Evolutionary conservation across 1,140 invertebrate genomes (phyloP), one percentile per base, ranked within the genome.

Genomic region (Bombus pyrosoma): DNA sequence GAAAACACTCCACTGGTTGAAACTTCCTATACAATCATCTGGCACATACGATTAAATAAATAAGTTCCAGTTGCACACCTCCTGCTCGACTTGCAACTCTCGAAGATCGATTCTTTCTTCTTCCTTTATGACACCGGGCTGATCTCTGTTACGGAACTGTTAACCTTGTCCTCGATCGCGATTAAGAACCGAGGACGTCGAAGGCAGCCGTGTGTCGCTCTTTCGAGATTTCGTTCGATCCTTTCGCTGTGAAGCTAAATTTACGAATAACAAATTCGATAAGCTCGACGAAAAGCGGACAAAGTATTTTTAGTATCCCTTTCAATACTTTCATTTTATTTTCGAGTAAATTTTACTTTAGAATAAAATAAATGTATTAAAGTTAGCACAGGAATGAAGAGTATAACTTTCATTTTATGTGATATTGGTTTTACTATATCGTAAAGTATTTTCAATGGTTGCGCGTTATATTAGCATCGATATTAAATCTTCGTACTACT

Each of bases 21-120:
- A n/a, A 69, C n/a, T 68, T 62, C 57, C 69, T 77, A 71, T 80
- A 79, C 76, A 43, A 85, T 83, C 81, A 83, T 85, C 83, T 85
- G 83, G 83, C 83, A 85, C 83, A 85, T 85, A 57, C 83, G 83
- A 85, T 85, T 85, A 85, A 85, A 85, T 85, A 85, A 85, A 85
- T 85, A 85, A 85, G 53, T 85, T 85, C 66, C 83, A 85, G 83
- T 85, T 85, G 76, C 83, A 72, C 32, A 62, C 32, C 68, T 59
- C 28, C 1, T 57, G 62, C 37, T 76, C 53, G 68, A 72, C 76
- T 62, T 34, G 83, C 53, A 22, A 68, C 25, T 37, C 12, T n/a
- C n/a, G 3, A 34, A 4, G 18, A 43, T 74, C 57, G 59, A 9
- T 53, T 47, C 22, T 39, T 37, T 18, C 32, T 37, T 59, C 12